Evolutionary conservation across 1,140 invertebrate genomes (phyloP).

Genomic region (Cydia strobilella): DNA sequence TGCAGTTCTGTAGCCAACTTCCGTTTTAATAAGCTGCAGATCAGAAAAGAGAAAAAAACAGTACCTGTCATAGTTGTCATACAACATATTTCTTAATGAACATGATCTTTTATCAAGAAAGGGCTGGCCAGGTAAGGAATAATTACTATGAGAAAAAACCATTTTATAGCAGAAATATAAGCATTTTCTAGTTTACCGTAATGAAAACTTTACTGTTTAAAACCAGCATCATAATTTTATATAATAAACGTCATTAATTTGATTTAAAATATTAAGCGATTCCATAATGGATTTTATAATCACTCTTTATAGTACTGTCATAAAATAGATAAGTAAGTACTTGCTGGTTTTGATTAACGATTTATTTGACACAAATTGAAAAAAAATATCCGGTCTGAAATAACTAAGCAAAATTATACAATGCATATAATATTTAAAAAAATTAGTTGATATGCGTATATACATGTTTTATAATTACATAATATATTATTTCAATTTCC

Average conservation of each 20-base stretch:
- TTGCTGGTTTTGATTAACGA: not conserved
- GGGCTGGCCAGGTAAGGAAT: not conserved
- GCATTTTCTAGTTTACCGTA: not conserved
- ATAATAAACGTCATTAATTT: not conserved
- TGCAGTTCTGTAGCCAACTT: not conserved
- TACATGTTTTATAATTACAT: no score
- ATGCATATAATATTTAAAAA: conserved; percentile 1
- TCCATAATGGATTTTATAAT: not conserved
- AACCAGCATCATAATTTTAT: not conserved
- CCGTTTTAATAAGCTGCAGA: not conserved
- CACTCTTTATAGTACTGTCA: not conserved
- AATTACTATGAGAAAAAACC: not conserved
- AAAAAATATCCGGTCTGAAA: no score
- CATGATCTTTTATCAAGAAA: conserved; percentile 8
- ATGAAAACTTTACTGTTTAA: not conserved
- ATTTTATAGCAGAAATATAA: not conserved
- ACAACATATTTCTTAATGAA: conserved; percentile 15
- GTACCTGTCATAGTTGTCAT: not conserved
- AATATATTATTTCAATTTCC: no score
- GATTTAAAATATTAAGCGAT: not conserved
- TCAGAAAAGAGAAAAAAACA: not conserved
- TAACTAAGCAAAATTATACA: not conserved
- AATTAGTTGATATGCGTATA: no score
- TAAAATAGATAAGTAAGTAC: not conserved
- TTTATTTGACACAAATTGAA: not conserved